Conservation (phyloP, 2,797 vertebrate genomes). For the Characodon lateralis region DNA sequence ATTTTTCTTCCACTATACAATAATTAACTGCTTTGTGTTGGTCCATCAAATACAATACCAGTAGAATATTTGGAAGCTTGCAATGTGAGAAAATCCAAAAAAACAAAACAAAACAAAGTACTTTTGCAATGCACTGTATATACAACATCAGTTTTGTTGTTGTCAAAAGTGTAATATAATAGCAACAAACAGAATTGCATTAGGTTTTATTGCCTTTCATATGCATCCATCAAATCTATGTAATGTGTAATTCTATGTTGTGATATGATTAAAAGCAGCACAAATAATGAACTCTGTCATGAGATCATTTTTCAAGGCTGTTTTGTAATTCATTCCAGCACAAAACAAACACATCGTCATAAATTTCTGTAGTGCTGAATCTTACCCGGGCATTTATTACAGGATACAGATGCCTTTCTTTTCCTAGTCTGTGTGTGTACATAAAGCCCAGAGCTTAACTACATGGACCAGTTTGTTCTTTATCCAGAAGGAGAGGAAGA, state of each 20-base stretch:
- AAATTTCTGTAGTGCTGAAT: conserved; percentile 15
- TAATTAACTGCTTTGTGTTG: not conserved
- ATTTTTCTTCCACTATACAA: not conserved
- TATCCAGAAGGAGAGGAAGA: conserved; percentile 39
- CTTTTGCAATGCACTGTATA: not conserved
- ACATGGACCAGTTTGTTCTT: conserved; percentile 23
- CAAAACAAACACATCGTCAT: conserved; percentile 17
- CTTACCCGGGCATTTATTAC: conserved; percentile 18
- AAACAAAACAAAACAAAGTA: not conserved
- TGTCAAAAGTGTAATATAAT: not conserved
- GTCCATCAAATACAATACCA: not conserved
- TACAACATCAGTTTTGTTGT: not conserved
- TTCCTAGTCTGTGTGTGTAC: conserved; percentile 19
- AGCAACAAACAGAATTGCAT: not conserved
- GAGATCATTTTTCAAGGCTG: not conserved
- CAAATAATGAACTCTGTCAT: not conserved
- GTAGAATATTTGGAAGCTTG: not conserved
- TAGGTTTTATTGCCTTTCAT: not conserved
- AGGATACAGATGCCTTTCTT: conserved; percentile 21
- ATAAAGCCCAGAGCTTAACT: conserved; percentile 35
- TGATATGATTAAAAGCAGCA: conserved; percentile 14
- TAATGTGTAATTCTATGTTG: not conserved
- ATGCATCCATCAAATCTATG: not conserved
- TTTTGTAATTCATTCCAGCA: conserved; percentile 17
- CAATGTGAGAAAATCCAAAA: not conserved